Evolutionary conservation across 1,140 invertebrate species (phyloP).

Genomic region (Holcopasites calliopsidis): DNA sequence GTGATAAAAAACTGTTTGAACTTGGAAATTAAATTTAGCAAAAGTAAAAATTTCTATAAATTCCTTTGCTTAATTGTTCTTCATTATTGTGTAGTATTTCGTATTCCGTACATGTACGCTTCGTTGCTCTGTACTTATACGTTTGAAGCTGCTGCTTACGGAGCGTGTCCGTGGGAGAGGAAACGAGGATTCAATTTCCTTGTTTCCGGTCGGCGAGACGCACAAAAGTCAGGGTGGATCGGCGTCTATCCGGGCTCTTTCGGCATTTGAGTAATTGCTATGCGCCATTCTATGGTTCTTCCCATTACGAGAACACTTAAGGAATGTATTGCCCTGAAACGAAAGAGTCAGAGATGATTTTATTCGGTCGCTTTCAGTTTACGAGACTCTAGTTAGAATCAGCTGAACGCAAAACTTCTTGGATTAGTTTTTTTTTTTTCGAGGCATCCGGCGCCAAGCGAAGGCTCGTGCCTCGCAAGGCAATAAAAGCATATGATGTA

Average conservation of each 20-base stretch:
- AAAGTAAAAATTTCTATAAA: too few species aligned
- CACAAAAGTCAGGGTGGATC: conserved; percentile 35
- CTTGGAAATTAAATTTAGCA: too few species aligned
- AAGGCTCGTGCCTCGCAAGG: not conserved
- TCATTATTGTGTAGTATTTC: too few species aligned
- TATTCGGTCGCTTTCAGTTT: not conserved
- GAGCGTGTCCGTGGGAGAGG: conserved; percentile 61
- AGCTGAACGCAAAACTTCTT: too few species aligned
- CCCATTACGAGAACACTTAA: not conserved
- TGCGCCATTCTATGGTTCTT: not conserved
- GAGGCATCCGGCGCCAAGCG: not conserved
- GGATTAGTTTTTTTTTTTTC: conserved; percentile 13
- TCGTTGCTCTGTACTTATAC: not conserved
- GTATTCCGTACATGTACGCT: not conserved
- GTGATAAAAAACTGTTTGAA: too few species aligned
- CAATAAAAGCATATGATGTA: conserved; percentile 30
- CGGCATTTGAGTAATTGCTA: conserved; percentile 8
- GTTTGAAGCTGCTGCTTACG: conserved; percentile 49
- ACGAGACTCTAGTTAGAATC: not conserved
- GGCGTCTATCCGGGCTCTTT: conserved; percentile 6
- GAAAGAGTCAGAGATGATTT: too few species aligned
- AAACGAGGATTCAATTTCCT: conserved; percentile 69
- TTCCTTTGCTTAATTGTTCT: too few species aligned
- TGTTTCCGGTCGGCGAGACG: conserved; percentile 60
- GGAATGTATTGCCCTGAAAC: not conserved